These are phyloP conservation scores for Oryzias woworae DNA, from an alignment of 2,113 vertebrate species.

Conservation along the genomic window DNA sequence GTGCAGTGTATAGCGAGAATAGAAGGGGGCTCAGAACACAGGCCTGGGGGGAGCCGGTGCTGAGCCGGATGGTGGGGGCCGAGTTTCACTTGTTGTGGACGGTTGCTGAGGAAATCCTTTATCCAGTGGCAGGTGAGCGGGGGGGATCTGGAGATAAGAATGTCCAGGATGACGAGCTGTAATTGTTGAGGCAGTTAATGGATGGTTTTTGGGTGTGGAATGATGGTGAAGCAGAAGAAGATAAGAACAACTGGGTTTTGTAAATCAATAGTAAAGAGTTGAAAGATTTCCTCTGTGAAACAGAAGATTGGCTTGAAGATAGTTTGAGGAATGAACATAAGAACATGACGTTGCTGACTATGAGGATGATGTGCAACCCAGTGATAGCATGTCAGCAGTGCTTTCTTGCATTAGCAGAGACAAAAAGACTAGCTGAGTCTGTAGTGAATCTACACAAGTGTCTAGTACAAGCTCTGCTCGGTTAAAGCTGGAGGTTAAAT, in stretches of 20 bases:
- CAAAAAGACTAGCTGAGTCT: not conserved
- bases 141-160: no score
- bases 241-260: not conserved
- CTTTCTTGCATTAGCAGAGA: not conserved
- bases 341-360: not conserved
- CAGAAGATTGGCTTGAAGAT: not conserved
- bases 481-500: not conserved
- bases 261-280: not conserved
- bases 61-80: no score
- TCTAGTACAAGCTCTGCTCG: not conserved
- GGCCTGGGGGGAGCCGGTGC: no score
- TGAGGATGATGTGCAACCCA: not conserved
- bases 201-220: no score
- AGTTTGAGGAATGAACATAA: not conserved
- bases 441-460: not conserved
- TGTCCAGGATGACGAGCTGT: no score
- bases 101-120: no score
- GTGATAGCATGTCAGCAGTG: not conserved
- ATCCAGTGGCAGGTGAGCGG: no score
- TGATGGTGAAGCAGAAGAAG: not conserved
- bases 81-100: no score
- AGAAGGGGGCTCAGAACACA: no score
- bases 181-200: no score
- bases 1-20: no score
- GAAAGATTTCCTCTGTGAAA: not conserved